Percentiles rank a stretch among this genome's conserved stretches.
Evolutionary conservation across 35 echinoderm and acorn worm species (phyloP).

Genomic region (Eucidaris tribuloides): DNA sequence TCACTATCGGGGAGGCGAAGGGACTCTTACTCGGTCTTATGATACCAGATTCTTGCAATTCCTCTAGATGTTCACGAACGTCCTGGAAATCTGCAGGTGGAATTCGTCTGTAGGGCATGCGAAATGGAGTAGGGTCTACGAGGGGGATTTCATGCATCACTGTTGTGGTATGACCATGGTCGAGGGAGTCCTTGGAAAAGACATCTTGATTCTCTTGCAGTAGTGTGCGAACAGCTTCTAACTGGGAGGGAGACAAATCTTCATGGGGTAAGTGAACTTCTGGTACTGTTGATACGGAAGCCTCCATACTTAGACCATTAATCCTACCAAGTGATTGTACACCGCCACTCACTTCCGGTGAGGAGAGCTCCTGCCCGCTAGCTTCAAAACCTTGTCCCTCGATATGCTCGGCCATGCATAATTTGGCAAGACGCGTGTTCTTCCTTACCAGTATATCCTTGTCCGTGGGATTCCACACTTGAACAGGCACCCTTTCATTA

Average conservation of each 20-base stretch:
- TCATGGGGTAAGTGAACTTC: background rate
- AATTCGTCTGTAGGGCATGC: background rate
- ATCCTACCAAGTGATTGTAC: background rate
- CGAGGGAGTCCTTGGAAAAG: slow-evolving; percentile 2
- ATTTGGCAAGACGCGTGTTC: background rate
- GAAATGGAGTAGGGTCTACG: slow-evolving; percentile 5
- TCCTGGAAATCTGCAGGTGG: background rate
- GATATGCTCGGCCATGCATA: too few species aligned
- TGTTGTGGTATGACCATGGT: slow-evolving; percentile 11
- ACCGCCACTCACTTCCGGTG: background rate
- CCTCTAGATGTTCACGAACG: slow-evolving; percentile 8
- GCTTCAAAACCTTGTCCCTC: too few species aligned
- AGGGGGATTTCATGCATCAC: slow-evolving; percentile 24
- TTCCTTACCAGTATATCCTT: background rate
- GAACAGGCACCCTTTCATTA: background rate
- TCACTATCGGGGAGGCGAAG: background rate
- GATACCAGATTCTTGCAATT: slow-evolving; percentile 13
- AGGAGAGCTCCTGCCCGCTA: background rate
- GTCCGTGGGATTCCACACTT: background rate
- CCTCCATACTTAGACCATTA: background rate
- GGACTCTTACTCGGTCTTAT: slow-evolving; percentile 35
- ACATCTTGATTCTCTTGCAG: background rate
- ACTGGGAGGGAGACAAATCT: background rate
- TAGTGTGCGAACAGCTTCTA: background rate
- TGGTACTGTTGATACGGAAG: background rate